Evolutionary conservation across 2,888 invertebrate species (phyloP), one percentile per base, ranked within the genome.

Genomic region (Dasysyrphus tricinctus): DNA sequence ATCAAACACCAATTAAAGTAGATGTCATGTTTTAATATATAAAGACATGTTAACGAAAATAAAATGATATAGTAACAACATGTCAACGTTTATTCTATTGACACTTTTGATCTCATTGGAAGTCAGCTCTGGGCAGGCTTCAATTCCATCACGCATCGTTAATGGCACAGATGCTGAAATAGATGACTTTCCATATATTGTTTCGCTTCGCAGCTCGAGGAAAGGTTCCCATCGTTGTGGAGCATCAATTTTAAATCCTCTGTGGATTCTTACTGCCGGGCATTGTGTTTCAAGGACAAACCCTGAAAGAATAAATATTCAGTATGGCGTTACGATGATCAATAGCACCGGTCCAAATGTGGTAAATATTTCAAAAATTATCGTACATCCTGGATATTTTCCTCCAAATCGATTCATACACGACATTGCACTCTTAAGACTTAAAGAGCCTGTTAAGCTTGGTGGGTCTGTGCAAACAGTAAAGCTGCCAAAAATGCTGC

Each of bases 191-290:
- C 91, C 92, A 29, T 92, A 89, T 61, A 85, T 90, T 44, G 89
- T 90, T 0, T 91, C 91, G 0, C 81, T 91, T 39, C 89, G 91
- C 1, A 89, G 90, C 4, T 78, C 89, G 9, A 88, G 88, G 3
- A 84, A 84, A 19, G 91, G 91, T 6, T 89, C 88, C 16, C 92
- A 92, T 61, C 89, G 88, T 1, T 92, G 92, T 69, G 92, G 92
- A 7, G 91, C 88, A 9, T 90, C 91, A 0, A 85, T 92, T 39
- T 61, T 92, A 1, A 92, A 91, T 74, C 89, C 89, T 2, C 75
- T 88, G 57, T 92, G 92, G 92, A 88, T 90, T 4, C 81, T 92
- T 12, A 92, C 92, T 0, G 92, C 92, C 9, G 92, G 90, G 0
- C 92, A 92, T 73, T 92, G 92, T 87, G 91, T 92, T 5, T 82